A percentile compares a stretch with the other conserved stretches of the same genome.
Conservation (phyloP, 2,797 vertebrate species). For the Sebastiscus tertius region DNA sequence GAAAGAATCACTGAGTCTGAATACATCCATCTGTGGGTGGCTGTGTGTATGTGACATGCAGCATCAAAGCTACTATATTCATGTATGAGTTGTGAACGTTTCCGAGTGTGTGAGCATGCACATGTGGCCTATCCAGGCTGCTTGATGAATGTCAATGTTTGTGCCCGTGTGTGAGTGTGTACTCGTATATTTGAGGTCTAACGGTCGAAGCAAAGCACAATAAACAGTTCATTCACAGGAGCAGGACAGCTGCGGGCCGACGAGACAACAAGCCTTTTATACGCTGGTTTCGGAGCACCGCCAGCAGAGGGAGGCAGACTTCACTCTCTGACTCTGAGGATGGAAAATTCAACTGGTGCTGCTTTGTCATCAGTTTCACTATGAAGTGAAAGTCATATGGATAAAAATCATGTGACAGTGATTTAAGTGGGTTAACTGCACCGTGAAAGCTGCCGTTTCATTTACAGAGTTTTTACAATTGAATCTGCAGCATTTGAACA, state of each 20-base stretch:
- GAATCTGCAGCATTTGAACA: background rate
- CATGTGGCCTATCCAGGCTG: background rate
- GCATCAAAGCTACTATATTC: background rate
- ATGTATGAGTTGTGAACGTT: background rate
- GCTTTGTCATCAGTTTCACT: background rate
- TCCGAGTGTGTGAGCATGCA: background rate
- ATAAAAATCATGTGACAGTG: constrained; percentile 25
- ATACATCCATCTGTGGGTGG: background rate
- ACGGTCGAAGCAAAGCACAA: background rate
- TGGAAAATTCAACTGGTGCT: background rate
- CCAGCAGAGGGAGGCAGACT: constrained; percentile 59
- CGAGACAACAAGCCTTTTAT: constrained; percentile 30
- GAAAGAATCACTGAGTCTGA: background rate
- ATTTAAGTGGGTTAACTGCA: background rate
- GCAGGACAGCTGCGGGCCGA: constrained; percentile 46
- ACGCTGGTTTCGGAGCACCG: rapidly evolving
- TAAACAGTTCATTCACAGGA: constrained; percentile 33
- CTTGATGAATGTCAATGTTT: background rate
- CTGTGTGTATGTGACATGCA: background rate
- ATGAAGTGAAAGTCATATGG: constrained; percentile 10
- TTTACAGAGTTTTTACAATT: background rate
- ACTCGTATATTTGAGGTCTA: background rate
- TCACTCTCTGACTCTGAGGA: background rate
- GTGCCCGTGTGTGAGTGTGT: background rate
- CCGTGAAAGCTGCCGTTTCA: background rate